These are phyloP conservation scores for Chroicocephalus ridibundus DNA, from an alignment of 2,113 vertebrate genomes.

Conservation along the genomic window DNA sequence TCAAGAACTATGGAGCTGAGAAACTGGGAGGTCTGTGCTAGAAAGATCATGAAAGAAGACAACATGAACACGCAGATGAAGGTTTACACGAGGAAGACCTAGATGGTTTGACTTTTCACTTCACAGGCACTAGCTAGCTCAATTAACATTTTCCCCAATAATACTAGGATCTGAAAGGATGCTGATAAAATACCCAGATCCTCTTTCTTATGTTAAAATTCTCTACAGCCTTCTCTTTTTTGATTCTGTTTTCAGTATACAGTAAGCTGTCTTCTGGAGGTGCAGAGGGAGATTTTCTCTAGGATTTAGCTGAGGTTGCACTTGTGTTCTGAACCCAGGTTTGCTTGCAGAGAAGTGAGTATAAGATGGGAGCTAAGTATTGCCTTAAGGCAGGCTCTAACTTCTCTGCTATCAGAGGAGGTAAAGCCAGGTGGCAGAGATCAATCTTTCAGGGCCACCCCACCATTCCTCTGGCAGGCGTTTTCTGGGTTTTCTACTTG, in stretches of 20 bases:
- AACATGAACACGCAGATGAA: not conserved
- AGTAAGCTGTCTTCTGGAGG: not conserved
- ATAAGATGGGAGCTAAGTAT: not conserved
- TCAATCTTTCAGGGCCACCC: not conserved
- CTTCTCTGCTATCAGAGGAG: not conserved
- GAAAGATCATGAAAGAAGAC: not conserved
- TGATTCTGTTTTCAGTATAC: not conserved
- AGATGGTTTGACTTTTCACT: not conserved
- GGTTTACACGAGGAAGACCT: not conserved
- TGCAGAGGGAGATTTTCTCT: not conserved
- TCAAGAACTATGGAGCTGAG: not conserved
- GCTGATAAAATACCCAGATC: not conserved
- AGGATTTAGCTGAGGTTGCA: not conserved
- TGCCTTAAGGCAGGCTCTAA: not conserved
- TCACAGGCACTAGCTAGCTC: not conserved
- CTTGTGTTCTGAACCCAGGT: not conserved
- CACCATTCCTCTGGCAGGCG: not conserved
- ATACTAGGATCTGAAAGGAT: not conserved
- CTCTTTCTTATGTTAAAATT: not conserved
- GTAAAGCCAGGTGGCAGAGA: not conserved
- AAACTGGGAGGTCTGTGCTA: not conserved
- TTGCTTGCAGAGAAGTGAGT: not conserved
- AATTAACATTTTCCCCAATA: not conserved
- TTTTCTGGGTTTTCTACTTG: not conserved
- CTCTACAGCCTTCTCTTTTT: not conserved